Evolutionary conservation across 23 tunicate species (phyloP), one percentile per base, ranked within the genome.

Genomic region (Trididemnum miniatum): DNA sequence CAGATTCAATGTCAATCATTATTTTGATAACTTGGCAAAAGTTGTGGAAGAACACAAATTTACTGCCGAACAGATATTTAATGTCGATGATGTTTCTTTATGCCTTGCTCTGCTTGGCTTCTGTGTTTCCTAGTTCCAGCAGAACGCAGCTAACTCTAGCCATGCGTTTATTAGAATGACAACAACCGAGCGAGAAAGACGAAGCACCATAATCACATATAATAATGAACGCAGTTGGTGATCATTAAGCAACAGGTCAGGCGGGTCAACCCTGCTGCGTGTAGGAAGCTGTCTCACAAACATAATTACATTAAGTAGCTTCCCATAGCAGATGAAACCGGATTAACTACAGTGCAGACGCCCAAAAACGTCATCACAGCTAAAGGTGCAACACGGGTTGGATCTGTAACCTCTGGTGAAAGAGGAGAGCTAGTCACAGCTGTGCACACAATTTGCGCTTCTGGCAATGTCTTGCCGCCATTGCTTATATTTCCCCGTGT

Each of bases 341-440:
- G 75, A 3, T 35, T 69, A 5, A 69, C 75, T 12, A 69, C 75
- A 3, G 75, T 69, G 7, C 75, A 69, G 31, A 69, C 28, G 12
- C 75, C 75, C 4, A 62, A 22, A 5, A 69, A 69, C 5, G 39
- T 69, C 4, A 37, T 69, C n/a, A 69, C 75, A 31, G n/a, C 38
- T 33, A 31, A 35, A 27, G 75, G 75, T 27, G n/a, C 31, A n/a
- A 69, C 28, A 69, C 28, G n/a, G 28, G 75, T 69, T 69, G 37
- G 75, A 15, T 12, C 75, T 5, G 39, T 69, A 15, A 69, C 75
- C 7, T 69, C 75, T 69, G 75, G 75, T 31, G 75, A 69, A n/a
- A 20, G 38, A 27, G 75, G 75, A 5, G 75, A 69, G 31, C 37
- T 69, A 3, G 37, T 69, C 75, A 69, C 75, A 30, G 75, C 38